phyloP scores from a whole-genome alignment of 2,113 vertebrate species.

The Syrmaticus mikado region DNA sequence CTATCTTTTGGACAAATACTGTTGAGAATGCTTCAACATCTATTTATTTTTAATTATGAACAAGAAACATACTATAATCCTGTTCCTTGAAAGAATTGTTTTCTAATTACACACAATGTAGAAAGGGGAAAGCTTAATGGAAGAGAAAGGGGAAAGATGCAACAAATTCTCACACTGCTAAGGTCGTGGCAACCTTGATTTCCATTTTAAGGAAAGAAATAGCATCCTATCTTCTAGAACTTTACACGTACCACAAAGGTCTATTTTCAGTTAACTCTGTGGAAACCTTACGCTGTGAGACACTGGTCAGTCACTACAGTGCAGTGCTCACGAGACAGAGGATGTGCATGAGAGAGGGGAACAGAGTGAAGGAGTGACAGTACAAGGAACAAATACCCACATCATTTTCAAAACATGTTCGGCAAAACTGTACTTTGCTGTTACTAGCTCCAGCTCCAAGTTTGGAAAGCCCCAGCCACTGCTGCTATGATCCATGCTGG shows the following conservation, averaged over 20 bases:
- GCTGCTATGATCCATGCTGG: not conserved
- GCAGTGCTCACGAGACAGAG: fast-evolving
- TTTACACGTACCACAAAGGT: not conserved
- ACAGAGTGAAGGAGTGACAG: not conserved
- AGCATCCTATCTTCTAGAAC: not conserved
- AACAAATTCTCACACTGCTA: not conserved
- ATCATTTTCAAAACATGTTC: not conserved
- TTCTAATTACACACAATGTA: not conserved
- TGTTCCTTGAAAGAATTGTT: not conserved
- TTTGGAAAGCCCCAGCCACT: not conserved
- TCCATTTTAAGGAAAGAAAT: not conserved
- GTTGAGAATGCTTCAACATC: not conserved
- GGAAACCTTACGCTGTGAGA: not conserved
- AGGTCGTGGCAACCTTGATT: constrained; percentile 20
- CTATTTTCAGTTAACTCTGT: not conserved
- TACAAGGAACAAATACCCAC: not conserved
- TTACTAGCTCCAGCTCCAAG: not conserved
- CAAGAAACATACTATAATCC: not conserved
- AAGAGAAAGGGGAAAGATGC: not conserved
- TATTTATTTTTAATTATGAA: not conserved
- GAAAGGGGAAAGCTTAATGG: not conserved
- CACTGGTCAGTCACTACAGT: not conserved
- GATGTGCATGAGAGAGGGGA: not conserved
- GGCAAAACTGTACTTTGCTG: not conserved
- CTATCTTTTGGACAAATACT: not conserved